Base-by-base conservation (phyloP, 2,888 invertebrate genomes). In the Ochropacha duplaris region DNA sequence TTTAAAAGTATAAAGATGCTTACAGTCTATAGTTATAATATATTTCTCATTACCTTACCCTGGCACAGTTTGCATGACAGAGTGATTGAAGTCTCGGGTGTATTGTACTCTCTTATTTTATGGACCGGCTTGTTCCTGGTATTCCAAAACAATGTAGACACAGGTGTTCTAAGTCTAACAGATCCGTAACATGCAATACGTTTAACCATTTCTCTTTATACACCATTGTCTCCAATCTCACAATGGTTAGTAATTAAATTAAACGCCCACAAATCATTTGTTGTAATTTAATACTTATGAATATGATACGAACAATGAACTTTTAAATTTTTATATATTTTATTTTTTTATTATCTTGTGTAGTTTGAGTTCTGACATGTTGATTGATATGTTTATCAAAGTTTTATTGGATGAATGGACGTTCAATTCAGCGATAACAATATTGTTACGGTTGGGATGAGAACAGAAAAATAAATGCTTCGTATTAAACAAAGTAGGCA, bases 221-320 rank as follows among this genome's bases (percentile, higher is more conserved):
- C 69, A 65, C 75, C 72, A 80, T 83, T 83, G 82, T 83, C 74
- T 76, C 66, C 56, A 56, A 61, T 60, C 54, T 70, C 76, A 87
- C 86, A 87, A 86, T 84, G 71, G 78, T 55, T 57, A 61, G 74
- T 81, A 80, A 85, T 84, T 83, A 77, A 85, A 81, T 84, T 80
- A 77, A 62, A 71, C 74, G 64, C 72, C 75, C 67, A 69, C 71
- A 31, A 31, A 31, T 31, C 28, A 64, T 64, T 69, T 56, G 62
- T 63, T 60, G 70, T 76, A 76, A 79, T 78, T 76, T 78, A 19
- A 78, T 77, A 76, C 62, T 66, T 61, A 62, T 65, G 59, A 65
- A 16, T 9, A 16, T 39, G 6, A 68, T 55, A 65, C 56, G 65
- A 52, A 58, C 63, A 58, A 74, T 65, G 62, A 56, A 34, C 34